Evolutionary conservation across 2,888 invertebrate genomes (phyloP), one percentile per base, ranked within the genome.

Genomic region (Amblyjoppa fuscipennis): DNA sequence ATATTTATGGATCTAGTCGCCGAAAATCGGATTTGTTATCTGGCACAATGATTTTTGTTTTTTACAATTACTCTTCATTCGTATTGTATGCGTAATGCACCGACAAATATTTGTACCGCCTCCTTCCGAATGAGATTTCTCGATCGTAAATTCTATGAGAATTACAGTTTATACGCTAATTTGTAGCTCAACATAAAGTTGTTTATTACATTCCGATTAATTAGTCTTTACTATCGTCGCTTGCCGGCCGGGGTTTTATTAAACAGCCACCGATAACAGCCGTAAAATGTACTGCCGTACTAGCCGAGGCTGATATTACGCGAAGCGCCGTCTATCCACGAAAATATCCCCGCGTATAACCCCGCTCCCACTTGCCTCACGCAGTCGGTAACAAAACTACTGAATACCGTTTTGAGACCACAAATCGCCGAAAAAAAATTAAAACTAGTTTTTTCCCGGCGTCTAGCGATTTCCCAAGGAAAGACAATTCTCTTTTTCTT

Each of bases 1-100:
- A 81, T 74, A 81, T 81, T 68, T 74, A 74, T 74, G 13, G 34
- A 16, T 68, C 31, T 45, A 31, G 16, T 49, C 13, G 51, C 34
- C 20, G 20, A 3, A 64, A 20, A 51, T 1, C n/a, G 11, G 34
- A 66, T 75, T 51, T 75, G 75, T 45, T 41, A 45, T 6, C 13
- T 38, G 45, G 28, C 31, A 53, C 38, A 53, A 53, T 59, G 41
- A 68, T 41, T 56, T 34, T 59, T 31, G 1, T 31, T 31, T 41
- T 31, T 13, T 6, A 28, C 13, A 61, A 61, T 31, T 45, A 73
- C 28, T 51, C 28, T 64, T 51, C 16, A 31, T 75, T 75, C 4
- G 20, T 34, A 75, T 64, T 20, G 13, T 28, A 61, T 61, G 16
- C 31, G 61, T 28, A 61, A 20, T 25, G 11, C 20, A 25, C 20